Evolutionary conservation across 2,888 invertebrate genomes (phyloP), one percentile per base, ranked within the genome.

Genomic region (Scrobipalpa costella): DNA sequence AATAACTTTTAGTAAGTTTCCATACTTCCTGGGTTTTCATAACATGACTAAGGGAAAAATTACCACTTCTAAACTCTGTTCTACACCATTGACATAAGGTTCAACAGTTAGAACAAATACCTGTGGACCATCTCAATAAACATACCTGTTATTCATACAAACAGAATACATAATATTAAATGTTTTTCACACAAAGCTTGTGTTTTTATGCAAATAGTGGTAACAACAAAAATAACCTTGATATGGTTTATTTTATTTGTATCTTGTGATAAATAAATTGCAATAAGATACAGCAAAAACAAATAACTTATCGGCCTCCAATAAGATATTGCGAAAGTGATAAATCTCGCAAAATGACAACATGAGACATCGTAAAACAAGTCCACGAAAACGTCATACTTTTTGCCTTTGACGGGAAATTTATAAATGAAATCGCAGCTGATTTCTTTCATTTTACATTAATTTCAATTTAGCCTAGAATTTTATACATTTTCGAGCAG

Each of bases 381-480:
- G n/a, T n/a, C n/a, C n/a, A 19, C 19, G 21, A 58, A 27, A 60
- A 47, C 21, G 60, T 60, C 33, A 33, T 49, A 61, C 38, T 52
- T 61, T 52, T 61, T 33, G 52, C 33, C 38, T 66, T 67, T 67
- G 68, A 68, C 69, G 69, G 66, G 67, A 64, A 70, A 72, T 70
- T 70, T 73, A 73, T 80, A 76, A 78, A 76, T 78, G 72, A 77
- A 80, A 80, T 60, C 60, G 40, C 58, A 40, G 40, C 40, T 59
- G 58, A 40, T 59, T 40, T 44, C 58, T 21, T 40, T 59, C 40
- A 59, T 38, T 21, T 38, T 7, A n/a, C 40, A 27, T 13, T 40
- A 13, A n/a, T 13, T n/a, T n/a, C 19, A 7, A 9, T 21, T 1
- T 21, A 6, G 27, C 0, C 40, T 17, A 2, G 0, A 61, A 65